phyloP scores from a whole-genome alignment of 2,888 invertebrate species.

The Pyrocoelia pectoralis region DNA sequence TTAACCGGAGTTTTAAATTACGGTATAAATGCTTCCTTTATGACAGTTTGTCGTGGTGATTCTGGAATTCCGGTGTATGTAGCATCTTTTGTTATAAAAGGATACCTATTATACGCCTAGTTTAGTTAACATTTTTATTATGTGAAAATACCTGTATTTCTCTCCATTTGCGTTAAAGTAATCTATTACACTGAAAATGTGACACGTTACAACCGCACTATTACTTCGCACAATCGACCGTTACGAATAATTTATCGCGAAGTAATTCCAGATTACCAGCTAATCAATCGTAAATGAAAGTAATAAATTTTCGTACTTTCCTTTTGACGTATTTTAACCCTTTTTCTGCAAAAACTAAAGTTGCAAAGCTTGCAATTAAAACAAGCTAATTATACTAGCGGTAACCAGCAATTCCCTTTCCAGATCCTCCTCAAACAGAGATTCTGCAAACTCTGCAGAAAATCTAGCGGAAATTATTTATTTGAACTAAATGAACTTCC shows the following conservation, averaged over 20 bases:
- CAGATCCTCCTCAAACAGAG: constrained; percentile 43
- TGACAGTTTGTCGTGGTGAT: too few relatives aligned
- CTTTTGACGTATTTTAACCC: constrained; percentile 24
- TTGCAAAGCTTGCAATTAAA: constrained; percentile 54
- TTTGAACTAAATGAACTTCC: constrained; percentile 50
- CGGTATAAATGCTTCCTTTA: too few relatives aligned
- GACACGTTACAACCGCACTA: constrained; percentile 3
- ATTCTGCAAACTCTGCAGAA: constrained; percentile 49
- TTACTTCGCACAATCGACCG: not conserved
- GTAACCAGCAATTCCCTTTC: constrained; percentile 34
- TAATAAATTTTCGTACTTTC: constrained; percentile 17
- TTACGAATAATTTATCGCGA: constrained; percentile 4
- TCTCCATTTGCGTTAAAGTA: not conserved
- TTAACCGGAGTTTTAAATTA: too few relatives aligned
- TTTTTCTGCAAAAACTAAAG: constrained; percentile 39
- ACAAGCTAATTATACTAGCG: constrained; percentile 49
- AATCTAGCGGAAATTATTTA: constrained; percentile 48
- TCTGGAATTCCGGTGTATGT: too few relatives aligned
- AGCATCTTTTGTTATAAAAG: not conserved
- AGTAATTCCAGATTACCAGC: constrained; percentile 15
- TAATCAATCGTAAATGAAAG: constrained; percentile 17
- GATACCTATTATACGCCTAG: not conserved
- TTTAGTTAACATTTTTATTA: not conserved
- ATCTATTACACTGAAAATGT: constrained; percentile 6
- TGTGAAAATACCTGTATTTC: not conserved